Evolutionary conservation across 1,140 invertebrate genomes (phyloP), one percentile per base, ranked within the genome.

Genomic region (Cydia strobilella): DNA sequence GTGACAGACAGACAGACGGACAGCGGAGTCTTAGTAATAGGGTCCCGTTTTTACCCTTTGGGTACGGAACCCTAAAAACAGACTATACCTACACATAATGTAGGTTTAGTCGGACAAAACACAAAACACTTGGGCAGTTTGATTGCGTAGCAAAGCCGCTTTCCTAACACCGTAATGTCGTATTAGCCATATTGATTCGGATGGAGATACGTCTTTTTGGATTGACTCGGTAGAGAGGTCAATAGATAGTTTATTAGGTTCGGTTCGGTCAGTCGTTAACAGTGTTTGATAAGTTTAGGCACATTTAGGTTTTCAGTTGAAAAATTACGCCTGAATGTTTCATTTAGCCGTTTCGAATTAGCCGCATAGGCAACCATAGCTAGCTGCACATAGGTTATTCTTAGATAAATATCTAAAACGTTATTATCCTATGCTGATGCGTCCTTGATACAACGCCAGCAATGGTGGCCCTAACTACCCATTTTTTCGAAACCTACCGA

Each of bases 101-200:
- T 69, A 10, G 35, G 35, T n/a, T n/a, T 69, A 69, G 35, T 69
- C 18, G 15, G 65, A 69, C 65, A 66, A 66, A 66, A 69, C 31
- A 69, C 65, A 66, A 66, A 66, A 69, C 31, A 69, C 65, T 69
- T 69, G 31, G 65, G 42, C 65, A 69, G 27, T 35, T 69, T 35
- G 65, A 69, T 69, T 69, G n/a, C 54, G 20, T 59, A 23, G 18
- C 54, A 59, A 59, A 23, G 7, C 7, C 0, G 7, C 3, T 3
- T 15, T 4, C 42, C 12, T 0, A 59, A 59, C 2, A 59, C 9
- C 20, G 10, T 12, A 59, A 59, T 6, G 54, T 59, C 54, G 18
- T 59, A 59, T 59, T 12, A 12, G 54, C 42, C 42, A 15, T 59
- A 59, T 9, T 10, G 54, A 23, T 59, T 59, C 7, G 7, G 23